Evolutionary conservation across 1,140 invertebrate genomes (phyloP), one percentile per base, ranked within the genome.

Genomic region (Scaptomyza hsui): DNA sequence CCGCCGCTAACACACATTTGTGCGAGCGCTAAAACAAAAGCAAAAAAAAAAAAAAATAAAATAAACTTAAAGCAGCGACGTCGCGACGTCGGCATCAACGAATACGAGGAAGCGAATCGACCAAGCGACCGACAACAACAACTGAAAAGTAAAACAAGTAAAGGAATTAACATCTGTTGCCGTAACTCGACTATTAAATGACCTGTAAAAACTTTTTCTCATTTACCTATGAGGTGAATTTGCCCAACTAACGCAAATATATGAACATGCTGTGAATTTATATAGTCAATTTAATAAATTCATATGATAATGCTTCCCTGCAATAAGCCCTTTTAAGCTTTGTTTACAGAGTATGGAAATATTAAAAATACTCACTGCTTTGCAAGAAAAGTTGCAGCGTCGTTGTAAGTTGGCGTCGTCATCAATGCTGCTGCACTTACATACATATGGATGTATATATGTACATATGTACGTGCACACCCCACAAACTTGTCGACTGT

Each of bases 1-100:
- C 89, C 89, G 88, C 80, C 74, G 82, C 89, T 90, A 90, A 90
- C 89, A 90, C 89, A 90, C 89, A 90, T 90, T 90, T 90, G 82
- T 72, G 82, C 86, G 82, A 85, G 82, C 78, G 78, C 78, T 88
- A 86, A 81, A 86, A 85, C 81, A 89, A 89, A 86, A 78, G 63
- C 75, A 89, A 72, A 74, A 72, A 61, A 37, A 55, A 51, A 57
- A 62, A 63, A 42, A 41, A 37, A 37, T 41, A 32, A 21, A 51
- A 41, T 13, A 65, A 60, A 44, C 61, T 70, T 61, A 60, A 77
- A 67, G 55, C 78, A 64, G 71, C 75, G 53, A 75, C 51, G 74
- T 47, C 56, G 37, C 60, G 37, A 15, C 78, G 45, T 45, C 53
- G 60, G 42, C 79, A 78, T 63, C 52, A 42, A 3, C 45, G 68